Base-by-base conservation (phyloP, 2,113 vertebrate species). In the Struthio camelus region DNA sequence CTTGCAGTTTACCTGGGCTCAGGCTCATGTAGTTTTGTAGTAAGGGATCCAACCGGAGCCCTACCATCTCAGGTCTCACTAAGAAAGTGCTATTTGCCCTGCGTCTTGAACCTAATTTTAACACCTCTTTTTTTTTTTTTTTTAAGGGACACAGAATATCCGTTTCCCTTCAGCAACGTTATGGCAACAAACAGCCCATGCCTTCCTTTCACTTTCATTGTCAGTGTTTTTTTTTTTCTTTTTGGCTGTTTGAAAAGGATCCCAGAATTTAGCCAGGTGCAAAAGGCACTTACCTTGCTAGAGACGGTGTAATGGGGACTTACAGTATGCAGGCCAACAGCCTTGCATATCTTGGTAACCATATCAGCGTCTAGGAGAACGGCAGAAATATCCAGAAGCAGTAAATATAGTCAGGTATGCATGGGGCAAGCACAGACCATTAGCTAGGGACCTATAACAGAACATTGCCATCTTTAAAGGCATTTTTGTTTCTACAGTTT, bases 401-500 rank as follows among this genome's bases (percentile, higher is more conserved):
- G 71, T 81, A 83, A 88, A 90, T 94, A 88, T 80, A 62, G 51
- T 51, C 61, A 96, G 65, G 38, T 71, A 83, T 86, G 86, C 77
- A 94, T 1, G 59, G 77, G 87, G 80, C 95, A 91, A 48, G 78
- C 80, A 46, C 87, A 95, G 89, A 84, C 70, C 83, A 44, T 95
- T 86, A 82, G 66, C 89, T 85, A 67, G 92, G 92, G 82, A 96
- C 91, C 85, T 80, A 80, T 93, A 92, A 93, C 69, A 82, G 79
- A 96, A 50, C 83, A 70, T 17, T 90, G 94, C 75, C 86, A 87
- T 92, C 87, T 93, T 92, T 94, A 96, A 94, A 96, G 91, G 85
- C 91, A 89, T 89, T 96, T 97, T 85, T 96, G 84, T 97, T 96
- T 94, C 91, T 86, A 87, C 80, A 79, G 23, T 94, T 97, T 96